phyloP scores from a whole-genome alignment of 2,797 vertebrate species.

The Tamandua tetradactyla region DNA sequence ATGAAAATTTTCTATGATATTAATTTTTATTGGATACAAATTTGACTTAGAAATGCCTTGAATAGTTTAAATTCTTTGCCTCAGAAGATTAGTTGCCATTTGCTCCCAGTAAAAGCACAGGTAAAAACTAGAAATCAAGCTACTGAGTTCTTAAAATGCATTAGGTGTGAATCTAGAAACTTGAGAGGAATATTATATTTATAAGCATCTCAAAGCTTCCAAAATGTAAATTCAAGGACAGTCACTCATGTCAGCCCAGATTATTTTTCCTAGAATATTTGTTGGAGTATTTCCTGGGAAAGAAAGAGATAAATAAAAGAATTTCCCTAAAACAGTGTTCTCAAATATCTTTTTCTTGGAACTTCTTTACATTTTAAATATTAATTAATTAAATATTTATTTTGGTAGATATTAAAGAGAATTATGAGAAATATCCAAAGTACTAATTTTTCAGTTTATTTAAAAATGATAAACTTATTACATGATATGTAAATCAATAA shows the following conservation, averaged over 20 bases:
- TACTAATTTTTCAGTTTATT: background rate
- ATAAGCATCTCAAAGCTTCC: background rate
- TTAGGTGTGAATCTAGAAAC: background rate
- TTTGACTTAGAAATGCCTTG: background rate
- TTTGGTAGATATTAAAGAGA: background rate
- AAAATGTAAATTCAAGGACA: background rate
- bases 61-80: slow-evolving; percentile 4
- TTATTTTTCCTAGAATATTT: background rate
- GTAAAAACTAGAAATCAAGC: background rate
- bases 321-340: background rate
- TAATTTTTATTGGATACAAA: slow-evolving; percentile 19
- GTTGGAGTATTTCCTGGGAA: background rate
- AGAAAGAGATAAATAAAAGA: background rate
- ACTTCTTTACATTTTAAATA: background rate
- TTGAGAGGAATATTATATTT: background rate
- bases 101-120: background rate
- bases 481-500: background rate
- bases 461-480: background rate
- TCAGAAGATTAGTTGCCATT: background rate
- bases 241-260: background rate
- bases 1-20: background rate
- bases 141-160: background rate
- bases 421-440: background rate
- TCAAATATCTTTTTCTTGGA: background rate
- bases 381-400: slow-evolving; percentile 26